Evolutionary conservation across 2,888 invertebrate genomes (phyloP).

Genomic region (Tetanocera ferruginea): DNA sequence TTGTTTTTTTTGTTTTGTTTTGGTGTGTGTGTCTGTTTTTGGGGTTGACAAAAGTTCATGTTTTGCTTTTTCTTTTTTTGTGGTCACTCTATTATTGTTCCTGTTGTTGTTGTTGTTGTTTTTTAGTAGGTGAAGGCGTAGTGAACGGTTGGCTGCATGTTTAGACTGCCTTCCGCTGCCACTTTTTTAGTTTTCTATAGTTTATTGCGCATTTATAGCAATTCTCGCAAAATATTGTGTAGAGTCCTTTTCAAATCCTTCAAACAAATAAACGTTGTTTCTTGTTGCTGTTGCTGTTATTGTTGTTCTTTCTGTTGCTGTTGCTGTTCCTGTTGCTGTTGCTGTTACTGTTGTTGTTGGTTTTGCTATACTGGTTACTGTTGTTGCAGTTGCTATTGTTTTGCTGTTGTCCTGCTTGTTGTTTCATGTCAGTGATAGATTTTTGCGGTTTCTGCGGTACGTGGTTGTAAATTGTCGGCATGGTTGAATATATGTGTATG

Average conservation of each 20-base stretch:
- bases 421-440: constrained; percentile 39
- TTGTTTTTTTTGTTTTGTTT: no score
- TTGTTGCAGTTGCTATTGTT: constrained; percentile 12
- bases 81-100: neutral
- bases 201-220: constrained; percentile 26
- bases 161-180: no score
- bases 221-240: constrained; percentile 5
- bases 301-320: neutral
- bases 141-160: no score
- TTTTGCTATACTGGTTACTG: neutral
- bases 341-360: neutral
- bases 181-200: constrained; percentile 3
- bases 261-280: constrained; percentile 1
- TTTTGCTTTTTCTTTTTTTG: neutral
- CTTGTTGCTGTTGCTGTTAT: neutral
- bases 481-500: neutral
- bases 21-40: no score
- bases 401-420: neutral
- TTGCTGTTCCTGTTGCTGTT: neutral
- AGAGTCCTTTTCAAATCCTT: neutral
- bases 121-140: neutral
- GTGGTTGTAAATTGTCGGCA: constrained; percentile 13
- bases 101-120: neutral
- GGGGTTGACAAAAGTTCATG: neutral
- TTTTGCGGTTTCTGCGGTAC: constrained; percentile 34